Evolutionary conservation across 1,140 invertebrate species (phyloP).

Genomic region (Lutraria rhynchaena): DNA sequence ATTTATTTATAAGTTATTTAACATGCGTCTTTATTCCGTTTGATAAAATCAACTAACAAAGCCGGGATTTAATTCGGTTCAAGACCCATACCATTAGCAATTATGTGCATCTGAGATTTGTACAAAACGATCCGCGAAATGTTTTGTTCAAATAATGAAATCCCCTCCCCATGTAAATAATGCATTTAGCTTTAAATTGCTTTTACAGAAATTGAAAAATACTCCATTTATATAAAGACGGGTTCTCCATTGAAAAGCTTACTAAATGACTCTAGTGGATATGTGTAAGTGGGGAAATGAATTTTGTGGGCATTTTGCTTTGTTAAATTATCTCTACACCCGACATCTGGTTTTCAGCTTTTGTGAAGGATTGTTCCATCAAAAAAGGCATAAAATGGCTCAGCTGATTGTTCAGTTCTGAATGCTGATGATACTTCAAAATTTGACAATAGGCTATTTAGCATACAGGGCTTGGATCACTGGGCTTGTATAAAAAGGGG

Average conservation of each 20-base stretch:
- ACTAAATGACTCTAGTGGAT: constrained; percentile 32
- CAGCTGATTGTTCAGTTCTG: constrained; percentile 46
- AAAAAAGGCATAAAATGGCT: constrained; percentile 58
- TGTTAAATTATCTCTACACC: constrained; percentile 43
- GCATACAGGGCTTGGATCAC: constrained; percentile 48
- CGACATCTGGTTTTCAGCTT: constrained; percentile 58
- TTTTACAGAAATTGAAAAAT: constrained; percentile 56
- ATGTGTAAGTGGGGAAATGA: constrained; percentile 41
- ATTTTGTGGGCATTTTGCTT: constrained; percentile 43
- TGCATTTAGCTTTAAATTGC: constrained; percentile 53
- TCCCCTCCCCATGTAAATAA: constrained; percentile 59
- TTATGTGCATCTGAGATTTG: constrained; percentile 39
- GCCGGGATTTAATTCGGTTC: constrained; percentile 33
- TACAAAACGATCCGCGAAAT: constrained; percentile 52
- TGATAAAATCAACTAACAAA: constrained; percentile 46
- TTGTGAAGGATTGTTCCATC: constrained; percentile 43
- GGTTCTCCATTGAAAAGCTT: constrained; percentile 24
- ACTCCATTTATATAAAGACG: constrained; percentile 46
- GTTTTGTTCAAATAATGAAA: constrained; percentile 61
- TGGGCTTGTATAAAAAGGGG: constrained; percentile 24
- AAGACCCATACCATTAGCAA: constrained; percentile 38
- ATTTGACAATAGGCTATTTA: constrained; percentile 60
- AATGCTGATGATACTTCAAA: constrained; percentile 51
- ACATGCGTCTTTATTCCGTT: constrained; percentile 33
- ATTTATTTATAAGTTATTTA: constrained; percentile 61